Conservation (phyloP, 2,113 vertebrate species). For the Lampris incognitus region DNA sequence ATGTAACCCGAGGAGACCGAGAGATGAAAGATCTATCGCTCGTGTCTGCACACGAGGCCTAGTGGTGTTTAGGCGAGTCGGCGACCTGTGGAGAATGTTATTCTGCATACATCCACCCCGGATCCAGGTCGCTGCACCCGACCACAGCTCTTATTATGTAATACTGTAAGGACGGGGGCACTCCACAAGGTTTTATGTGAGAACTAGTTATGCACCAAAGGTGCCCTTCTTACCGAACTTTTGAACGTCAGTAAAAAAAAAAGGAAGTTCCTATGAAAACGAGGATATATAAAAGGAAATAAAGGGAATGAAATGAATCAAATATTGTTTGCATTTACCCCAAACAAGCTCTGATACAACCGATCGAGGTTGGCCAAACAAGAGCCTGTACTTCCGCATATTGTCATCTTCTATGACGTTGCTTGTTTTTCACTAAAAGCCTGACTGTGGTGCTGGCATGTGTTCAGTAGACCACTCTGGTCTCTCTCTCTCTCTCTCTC, state of each 20-base stretch:
- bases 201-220: conserved; percentile 13
- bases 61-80: conserved; percentile 45
- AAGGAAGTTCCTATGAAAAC: conserved; percentile 3
- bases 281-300: no score
- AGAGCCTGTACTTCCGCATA: not conserved
- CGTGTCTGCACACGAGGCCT: conserved; percentile 5
- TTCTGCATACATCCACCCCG: conserved; percentile 51
- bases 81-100: conserved; percentile 58
- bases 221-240: conserved; percentile 14
- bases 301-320: not conserved
- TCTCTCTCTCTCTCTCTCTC: conserved; percentile 19
- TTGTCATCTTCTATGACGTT: conserved; percentile 8
- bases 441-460: conserved; percentile 8
- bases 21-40: conserved; percentile 53
- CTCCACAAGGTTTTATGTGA: conserved; percentile 23
- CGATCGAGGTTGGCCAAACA: conserved; percentile 25
- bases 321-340: not conserved
- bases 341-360: not conserved
- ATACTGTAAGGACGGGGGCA: conserved; percentile 11
- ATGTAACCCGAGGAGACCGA: conserved; percentile 9
- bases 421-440: conserved; percentile 22
- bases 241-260: conserved; percentile 1
- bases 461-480: conserved; percentile 36
- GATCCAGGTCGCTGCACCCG: conserved; percentile 52
- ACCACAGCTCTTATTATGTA: conserved; percentile 51